phyloP scores from a whole-genome alignment of 2,113 vertebrate species.

The Capricornis sumatraensis region DNA sequence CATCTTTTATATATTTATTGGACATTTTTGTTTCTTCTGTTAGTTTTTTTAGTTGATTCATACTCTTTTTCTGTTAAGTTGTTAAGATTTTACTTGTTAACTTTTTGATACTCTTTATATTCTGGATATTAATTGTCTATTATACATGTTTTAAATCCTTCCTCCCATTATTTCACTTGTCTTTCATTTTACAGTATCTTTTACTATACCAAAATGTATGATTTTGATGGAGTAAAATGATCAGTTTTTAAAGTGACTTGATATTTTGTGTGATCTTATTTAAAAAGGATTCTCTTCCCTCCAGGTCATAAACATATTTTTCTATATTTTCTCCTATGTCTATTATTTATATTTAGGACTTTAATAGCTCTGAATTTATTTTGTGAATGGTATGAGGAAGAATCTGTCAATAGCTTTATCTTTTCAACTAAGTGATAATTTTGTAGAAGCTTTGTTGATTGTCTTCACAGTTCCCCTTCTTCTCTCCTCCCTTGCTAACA shows the following conservation, averaged over 20 bases:
- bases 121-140: background rate
- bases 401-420: background rate
- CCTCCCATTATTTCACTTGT: background rate
- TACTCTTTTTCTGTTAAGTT: background rate
- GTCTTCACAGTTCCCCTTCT: background rate
- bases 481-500: background rate
- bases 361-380: background rate
- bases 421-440: background rate
- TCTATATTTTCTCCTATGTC: background rate
- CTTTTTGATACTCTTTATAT: background rate
- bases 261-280: background rate
- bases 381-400: background rate
- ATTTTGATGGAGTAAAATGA: slow-evolving; percentile 25
- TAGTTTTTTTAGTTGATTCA: background rate
- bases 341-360: background rate
- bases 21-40: background rate
- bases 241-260: background rate
- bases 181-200: background rate
- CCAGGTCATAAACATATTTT: background rate
- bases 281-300: background rate
- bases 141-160: background rate
- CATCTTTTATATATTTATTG: background rate
- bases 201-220: background rate
- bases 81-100: slow-evolving; percentile 1
- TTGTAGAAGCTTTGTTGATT: background rate